phyloP scores from a whole-genome alignment of 2,113 vertebrate species.

The Cynoglossus semilaevis region DNA sequence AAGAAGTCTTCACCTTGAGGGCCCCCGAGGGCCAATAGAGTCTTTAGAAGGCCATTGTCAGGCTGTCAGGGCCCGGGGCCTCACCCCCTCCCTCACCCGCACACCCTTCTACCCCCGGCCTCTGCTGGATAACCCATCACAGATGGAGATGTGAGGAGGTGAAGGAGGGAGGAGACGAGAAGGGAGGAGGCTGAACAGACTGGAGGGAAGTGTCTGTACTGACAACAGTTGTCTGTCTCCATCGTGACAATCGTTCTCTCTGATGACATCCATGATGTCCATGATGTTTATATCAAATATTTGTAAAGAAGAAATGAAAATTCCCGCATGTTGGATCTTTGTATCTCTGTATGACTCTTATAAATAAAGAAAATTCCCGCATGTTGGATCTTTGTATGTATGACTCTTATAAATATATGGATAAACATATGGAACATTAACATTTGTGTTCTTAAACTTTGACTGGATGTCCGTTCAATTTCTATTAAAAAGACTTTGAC shows the following conservation, averaged over 20 bases:
- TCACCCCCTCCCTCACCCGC: neutral
- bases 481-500: too few species aligned
- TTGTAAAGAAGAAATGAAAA: too few species aligned
- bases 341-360: too few species aligned
- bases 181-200: too few species aligned
- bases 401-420: too few species aligned
- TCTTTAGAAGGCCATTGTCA: constrained; percentile 52
- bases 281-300: neutral
- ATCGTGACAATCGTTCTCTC: too few species aligned
- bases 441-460: too few species aligned
- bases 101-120: neutral
- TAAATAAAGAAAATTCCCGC: too few species aligned
- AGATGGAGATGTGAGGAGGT: constrained; percentile 26
- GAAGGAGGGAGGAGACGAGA: constrained; percentile 15
- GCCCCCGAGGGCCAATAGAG: constrained; percentile 26
- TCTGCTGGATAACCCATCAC: constrained; percentile 38
- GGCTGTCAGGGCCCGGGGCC: constrained; percentile 43
- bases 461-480: too few species aligned
- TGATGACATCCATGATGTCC: neutral
- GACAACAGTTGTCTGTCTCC: neutral
- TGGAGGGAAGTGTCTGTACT: neutral
- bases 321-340: too few species aligned
- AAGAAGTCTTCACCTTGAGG: constrained; percentile 37
- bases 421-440: too few species aligned
- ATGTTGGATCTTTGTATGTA: too few species aligned